Evolutionary conservation across 2,888 invertebrate species (phyloP).

Genomic region (Eubasilissa splendida): DNA sequence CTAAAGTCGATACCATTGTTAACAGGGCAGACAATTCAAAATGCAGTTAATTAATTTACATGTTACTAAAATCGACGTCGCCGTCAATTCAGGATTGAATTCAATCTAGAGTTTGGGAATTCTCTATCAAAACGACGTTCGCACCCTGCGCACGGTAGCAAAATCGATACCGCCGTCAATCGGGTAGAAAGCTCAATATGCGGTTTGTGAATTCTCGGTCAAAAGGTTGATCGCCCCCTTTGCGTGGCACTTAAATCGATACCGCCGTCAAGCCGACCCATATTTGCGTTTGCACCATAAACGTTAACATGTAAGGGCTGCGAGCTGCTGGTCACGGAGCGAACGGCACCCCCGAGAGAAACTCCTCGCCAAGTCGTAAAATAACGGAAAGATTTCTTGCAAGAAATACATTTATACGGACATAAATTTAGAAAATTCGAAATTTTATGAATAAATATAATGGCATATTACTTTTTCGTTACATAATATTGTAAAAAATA

Average conservation of each 20-base stretch:
- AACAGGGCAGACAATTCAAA: neutral
- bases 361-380: neutral
- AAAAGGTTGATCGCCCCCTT: no score
- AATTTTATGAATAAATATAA: no score
- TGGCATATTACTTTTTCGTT: no score
- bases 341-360: neutral
- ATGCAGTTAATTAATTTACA: neutral
- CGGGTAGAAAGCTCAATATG: no score
- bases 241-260: no score
- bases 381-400: neutral
- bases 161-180: conserved; percentile 4
- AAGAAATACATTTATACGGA: no score
- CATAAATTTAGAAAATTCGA: no score
- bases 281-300: conserved; percentile 14
- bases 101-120: no score
- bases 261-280: neutral
- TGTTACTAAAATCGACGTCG: neutral
- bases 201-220: no score
- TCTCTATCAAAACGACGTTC: neutral
- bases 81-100: neutral
- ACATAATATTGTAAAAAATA: no score
- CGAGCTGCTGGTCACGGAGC: conserved; percentile 8
- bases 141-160: neutral
- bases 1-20: no score
- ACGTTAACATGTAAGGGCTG: conserved; percentile 14